phyloP scores from a whole-genome alignment of 2,797 vertebrate species.

The Cossypha niveicapilla region DNA sequence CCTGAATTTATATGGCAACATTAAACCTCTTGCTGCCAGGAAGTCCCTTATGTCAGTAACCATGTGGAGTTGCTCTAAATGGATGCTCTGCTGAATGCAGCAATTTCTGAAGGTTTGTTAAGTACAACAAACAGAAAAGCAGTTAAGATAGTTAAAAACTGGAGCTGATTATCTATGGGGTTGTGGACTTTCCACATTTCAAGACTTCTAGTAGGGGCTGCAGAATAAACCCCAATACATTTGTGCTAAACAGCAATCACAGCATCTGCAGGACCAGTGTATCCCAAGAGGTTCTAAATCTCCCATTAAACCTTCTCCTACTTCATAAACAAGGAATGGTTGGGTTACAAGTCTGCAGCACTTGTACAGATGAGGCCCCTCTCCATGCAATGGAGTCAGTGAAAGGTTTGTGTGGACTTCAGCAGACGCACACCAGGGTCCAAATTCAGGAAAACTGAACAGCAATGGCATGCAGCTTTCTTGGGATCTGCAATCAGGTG shows the following conservation, averaged over 20 bases:
- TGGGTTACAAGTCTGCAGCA: rapidly evolving
- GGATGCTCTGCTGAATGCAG: not conserved
- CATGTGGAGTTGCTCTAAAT: not conserved
- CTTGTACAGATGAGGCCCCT: rapidly evolving
- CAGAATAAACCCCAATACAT: not conserved
- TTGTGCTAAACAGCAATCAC: not conserved
- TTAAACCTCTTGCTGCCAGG: not conserved
- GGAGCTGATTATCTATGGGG: not conserved
- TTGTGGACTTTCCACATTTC: not conserved
- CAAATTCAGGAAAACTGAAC: not conserved
- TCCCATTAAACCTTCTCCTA: not conserved
- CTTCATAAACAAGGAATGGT: not conserved
- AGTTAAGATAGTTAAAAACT: not conserved
- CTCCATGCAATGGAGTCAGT: not conserved
- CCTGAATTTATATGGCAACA: not conserved
- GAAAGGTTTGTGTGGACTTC: not conserved
- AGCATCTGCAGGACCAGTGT: not conserved
- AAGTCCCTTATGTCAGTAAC: not conserved
- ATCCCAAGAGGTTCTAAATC: not conserved
- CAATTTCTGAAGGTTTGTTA: not conserved
- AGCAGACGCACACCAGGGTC: not conserved
- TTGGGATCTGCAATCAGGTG: not conserved
- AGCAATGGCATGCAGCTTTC: not conserved
- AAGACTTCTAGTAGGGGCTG: not conserved
- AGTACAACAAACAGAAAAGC: not conserved